Evolutionary conservation across 2,888 invertebrate species (phyloP).

Genomic region (Isotomurus palustris): DNA sequence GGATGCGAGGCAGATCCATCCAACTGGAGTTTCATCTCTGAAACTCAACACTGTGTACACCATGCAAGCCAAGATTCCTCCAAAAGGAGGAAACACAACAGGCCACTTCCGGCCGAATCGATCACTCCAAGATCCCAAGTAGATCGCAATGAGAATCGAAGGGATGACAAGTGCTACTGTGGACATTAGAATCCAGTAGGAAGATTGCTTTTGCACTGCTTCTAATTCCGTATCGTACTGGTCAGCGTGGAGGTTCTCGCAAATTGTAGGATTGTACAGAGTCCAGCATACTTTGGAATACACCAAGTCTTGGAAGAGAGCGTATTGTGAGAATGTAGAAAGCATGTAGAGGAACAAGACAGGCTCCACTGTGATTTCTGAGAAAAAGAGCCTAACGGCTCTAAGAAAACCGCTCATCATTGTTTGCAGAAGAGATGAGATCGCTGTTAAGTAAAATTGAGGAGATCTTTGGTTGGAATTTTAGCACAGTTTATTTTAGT

Average conservation of each 20-base stretch:
- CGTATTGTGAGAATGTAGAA: constrained; percentile 50
- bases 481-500: no score
- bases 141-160: constrained; percentile 47
- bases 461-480: no score
- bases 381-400: constrained; percentile 7
- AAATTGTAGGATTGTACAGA: constrained; percentile 22
- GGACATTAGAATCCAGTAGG: constrained; percentile 48
- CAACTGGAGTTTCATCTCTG: constrained; percentile 46
- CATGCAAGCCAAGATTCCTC: constrained; percentile 48
- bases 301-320: constrained; percentile 51
- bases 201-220: constrained; percentile 47
- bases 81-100: constrained; percentile 51
- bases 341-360: constrained; percentile 53
- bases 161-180: constrained; percentile 48
- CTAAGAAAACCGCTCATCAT: no score
- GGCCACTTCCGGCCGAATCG: constrained; percentile 51
- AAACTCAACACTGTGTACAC: constrained; percentile 49
- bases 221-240: constrained; percentile 42
- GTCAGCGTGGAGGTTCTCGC: constrained; percentile 42
- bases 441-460: no score
- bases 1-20: constrained; percentile 50
- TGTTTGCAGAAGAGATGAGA: no score
- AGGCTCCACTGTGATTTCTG: constrained; percentile 51
- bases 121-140: constrained; percentile 49
- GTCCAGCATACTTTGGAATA: constrained; percentile 50